These are phyloP conservation scores for Cryptoblepharus egeriae DNA, from an alignment of 2,797 vertebrate species.

Conservation along the genomic window DNA sequence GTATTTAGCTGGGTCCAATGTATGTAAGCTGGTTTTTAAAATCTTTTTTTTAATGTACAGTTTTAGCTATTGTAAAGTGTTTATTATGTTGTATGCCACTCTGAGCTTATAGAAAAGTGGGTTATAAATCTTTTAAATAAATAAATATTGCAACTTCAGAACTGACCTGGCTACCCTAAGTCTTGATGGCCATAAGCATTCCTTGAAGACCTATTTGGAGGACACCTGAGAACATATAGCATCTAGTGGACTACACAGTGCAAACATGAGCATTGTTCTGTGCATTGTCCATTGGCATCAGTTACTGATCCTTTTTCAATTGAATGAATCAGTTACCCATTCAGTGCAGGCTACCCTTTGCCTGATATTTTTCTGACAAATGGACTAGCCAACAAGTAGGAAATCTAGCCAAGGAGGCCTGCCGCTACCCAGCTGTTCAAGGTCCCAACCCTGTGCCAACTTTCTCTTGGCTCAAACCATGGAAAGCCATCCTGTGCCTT, in stretches of 20 bases:
- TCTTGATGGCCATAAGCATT: too few relatives aligned
- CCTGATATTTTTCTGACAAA: not conserved
- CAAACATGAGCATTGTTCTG: not conserved
- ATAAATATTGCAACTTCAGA: not conserved
- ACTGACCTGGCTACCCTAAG: not conserved
- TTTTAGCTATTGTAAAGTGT: too few relatives aligned
- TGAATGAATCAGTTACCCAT: not conserved
- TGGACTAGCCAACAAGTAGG: too few relatives aligned
- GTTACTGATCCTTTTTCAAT: not conserved
- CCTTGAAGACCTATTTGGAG: not conserved
- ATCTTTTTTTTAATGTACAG: too few relatives aligned
- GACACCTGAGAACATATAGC: too few relatives aligned
- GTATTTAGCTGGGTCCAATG: too few relatives aligned
- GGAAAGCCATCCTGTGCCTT: too few relatives aligned
- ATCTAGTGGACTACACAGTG: not conserved
- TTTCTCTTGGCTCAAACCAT: not conserved
- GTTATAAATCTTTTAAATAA: too few relatives aligned
- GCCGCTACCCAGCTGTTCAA: not conserved
- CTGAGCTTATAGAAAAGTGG: too few relatives aligned
- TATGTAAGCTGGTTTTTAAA: too few relatives aligned
- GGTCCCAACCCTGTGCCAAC: not conserved
- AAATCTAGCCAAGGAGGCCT: not conserved
- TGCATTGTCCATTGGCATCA: not conserved
- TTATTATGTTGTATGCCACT: too few relatives aligned
- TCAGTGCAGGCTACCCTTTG: not conserved